Evolutionary conservation across 2,888 invertebrate species (phyloP).

Genomic region (Cantharis lateralis): DNA sequence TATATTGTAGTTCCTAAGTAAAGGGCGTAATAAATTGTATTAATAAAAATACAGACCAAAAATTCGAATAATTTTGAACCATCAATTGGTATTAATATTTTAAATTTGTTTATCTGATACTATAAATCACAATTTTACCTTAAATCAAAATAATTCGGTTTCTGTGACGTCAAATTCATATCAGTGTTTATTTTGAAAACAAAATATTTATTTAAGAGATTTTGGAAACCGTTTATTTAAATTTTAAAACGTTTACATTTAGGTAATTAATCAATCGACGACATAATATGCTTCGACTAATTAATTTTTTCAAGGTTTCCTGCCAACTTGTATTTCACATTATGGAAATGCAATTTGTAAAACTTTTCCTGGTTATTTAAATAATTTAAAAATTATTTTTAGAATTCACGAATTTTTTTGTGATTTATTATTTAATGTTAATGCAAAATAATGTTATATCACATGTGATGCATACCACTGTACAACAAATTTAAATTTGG

Average conservation of each 20-base stretch:
- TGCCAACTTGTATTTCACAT: background rate
- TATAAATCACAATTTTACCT: too few relatives aligned
- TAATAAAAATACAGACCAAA: too few relatives aligned
- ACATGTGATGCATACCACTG: background rate
- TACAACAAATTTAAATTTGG: background rate
- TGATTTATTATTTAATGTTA: background rate
- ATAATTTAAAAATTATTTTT: background rate
- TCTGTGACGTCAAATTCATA: too few relatives aligned
- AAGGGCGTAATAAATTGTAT: too few relatives aligned
- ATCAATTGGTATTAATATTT: too few relatives aligned
- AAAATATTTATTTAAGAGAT: background rate
- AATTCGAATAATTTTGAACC: too few relatives aligned
- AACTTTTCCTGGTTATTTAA: background rate
- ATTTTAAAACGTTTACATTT: background rate
- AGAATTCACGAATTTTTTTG: background rate
- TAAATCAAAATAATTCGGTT: too few relatives aligned
- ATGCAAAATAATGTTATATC: background rate
- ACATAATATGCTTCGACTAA: background rate
- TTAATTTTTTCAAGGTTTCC: background rate
- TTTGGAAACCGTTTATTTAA: background rate
- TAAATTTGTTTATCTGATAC: too few relatives aligned
- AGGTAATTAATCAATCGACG: background rate
- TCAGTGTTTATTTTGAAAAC: background rate
- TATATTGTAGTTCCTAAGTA: too few relatives aligned
- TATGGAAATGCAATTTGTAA: background rate